These are phyloP conservation scores for Machaerirhynchus nigripectus DNA, from an alignment of 2,113 vertebrate species.

Conservation along the genomic window DNA sequence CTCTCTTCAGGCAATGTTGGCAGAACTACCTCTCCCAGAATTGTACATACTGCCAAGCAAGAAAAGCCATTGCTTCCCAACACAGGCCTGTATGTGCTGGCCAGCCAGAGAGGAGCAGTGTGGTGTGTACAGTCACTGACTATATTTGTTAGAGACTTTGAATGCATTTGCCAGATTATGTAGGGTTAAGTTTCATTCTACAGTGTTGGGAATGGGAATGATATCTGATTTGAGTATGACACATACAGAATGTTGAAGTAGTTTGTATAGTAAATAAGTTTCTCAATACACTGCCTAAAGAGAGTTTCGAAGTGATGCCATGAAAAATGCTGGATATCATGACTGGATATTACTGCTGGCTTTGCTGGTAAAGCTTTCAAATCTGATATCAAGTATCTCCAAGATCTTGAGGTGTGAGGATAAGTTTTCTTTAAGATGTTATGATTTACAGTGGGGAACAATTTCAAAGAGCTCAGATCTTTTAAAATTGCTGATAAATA, in stretches of 20 bases:
- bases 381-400: neutral
- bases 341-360: neutral
- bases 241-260: neutral
- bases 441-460: neutral
- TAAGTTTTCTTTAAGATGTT: neutral
- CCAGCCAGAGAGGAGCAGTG: neutral
- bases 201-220: neutral
- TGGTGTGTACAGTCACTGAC: neutral
- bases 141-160: neutral
- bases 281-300: neutral
- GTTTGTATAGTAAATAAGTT: neutral
- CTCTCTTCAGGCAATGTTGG: neutral
- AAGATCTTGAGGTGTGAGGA: neutral
- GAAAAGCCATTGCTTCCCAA: neutral
- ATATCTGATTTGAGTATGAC: neutral
- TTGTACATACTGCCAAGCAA: fast-evolving
- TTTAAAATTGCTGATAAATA: neutral
- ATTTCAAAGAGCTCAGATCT: neutral
- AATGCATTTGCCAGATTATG: neutral
- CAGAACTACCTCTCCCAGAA: neutral
- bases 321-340: neutral
- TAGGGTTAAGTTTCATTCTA: neutral
- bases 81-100: neutral
- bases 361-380: neutral
- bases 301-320: neutral